A percentile compares a stretch with the other conserved stretches of the same genome.
These are phyloP conservation scores for Fulica atra DNA, from an alignment of 2,113 vertebrate species.

Conservation along the genomic window DNA sequence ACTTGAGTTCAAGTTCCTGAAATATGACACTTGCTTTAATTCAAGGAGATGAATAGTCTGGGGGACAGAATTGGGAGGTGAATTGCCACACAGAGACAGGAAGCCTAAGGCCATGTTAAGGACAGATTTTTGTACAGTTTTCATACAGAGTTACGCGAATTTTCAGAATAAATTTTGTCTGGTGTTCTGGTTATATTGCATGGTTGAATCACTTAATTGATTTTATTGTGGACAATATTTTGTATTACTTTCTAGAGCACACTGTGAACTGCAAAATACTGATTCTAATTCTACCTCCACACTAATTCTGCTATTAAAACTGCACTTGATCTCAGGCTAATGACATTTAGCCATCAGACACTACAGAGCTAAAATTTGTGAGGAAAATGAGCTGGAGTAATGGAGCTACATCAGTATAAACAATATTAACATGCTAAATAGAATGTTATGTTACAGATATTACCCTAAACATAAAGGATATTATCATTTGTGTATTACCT, in stretches of 20 bases:
- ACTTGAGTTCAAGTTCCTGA: background rate
- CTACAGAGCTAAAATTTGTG: background rate
- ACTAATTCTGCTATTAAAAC: background rate
- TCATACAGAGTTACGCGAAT: background rate
- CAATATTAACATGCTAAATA: background rate
- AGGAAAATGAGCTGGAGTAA: background rate
- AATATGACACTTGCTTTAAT: background rate
- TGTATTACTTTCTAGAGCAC: background rate
- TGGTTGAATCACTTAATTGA: background rate
- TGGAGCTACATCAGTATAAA: background rate
- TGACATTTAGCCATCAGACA: background rate
- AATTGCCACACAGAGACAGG: background rate
- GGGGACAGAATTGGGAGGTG: background rate
- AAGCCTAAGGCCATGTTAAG: background rate
- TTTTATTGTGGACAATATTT: background rate
- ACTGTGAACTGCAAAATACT: background rate
- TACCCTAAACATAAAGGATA: background rate
- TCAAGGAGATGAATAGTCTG: background rate
- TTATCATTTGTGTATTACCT: conserved; percentile 79
- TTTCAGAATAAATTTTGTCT: background rate
- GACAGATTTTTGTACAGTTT: background rate
- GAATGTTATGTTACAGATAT: background rate
- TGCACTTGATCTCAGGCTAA: background rate
- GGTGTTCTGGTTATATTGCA: background rate
- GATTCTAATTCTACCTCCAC: too few species aligned